Percentiles rank a stretch among this genome's conserved stretches.
Conservation (phyloP, 2,888 invertebrate species). For the Alcis repandata region DNA sequence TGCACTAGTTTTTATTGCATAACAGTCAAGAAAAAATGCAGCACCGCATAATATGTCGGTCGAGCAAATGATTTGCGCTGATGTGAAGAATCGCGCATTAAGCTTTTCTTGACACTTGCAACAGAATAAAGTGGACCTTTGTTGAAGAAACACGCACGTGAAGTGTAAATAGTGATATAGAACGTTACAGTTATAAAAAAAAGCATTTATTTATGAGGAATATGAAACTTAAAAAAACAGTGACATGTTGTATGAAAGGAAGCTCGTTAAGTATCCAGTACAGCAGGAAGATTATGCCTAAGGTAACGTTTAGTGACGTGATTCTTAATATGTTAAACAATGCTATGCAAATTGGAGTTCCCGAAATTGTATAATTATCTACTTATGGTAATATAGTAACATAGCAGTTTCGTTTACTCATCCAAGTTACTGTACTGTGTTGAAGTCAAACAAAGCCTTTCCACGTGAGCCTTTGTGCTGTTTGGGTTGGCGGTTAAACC, state of each 20-base stretch:
- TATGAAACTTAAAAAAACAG: slow-evolving; percentile 80
- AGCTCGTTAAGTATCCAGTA: slow-evolving; percentile 73
- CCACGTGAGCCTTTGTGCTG: slow-evolving; percentile 7
- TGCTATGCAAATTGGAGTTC: neutral
- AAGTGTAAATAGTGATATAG: slow-evolving; percentile 57
- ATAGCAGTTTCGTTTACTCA: slow-evolving; percentile 3
- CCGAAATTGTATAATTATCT: slow-evolving; percentile 5
- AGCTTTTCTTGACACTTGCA: slow-evolving; percentile 68
- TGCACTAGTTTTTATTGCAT: slow-evolving; percentile 73
- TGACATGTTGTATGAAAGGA: slow-evolving; percentile 75
- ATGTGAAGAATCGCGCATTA: slow-evolving; percentile 63
- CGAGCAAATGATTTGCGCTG: slow-evolving; percentile 73
- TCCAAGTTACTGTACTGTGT: neutral
- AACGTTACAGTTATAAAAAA: slow-evolving; percentile 35
- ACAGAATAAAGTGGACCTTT: slow-evolving; percentile 63
- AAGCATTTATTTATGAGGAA: slow-evolving; percentile 55
- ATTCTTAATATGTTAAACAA: neutral
- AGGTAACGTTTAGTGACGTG: slow-evolving; percentile 48
- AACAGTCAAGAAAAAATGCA: slow-evolving; percentile 64
- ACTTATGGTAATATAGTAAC: slow-evolving; percentile 4
- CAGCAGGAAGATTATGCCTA: slow-evolving; percentile 55
- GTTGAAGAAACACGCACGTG: slow-evolving; percentile 69
- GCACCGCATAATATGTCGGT: slow-evolving; percentile 70
- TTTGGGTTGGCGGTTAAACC: slow-evolving; percentile 7
- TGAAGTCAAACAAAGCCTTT: slow-evolving; percentile 16